Evolutionary conservation across 35 echinoderm and acorn worm species (phyloP), one percentile per base, ranked within the genome.

Genomic region (Hemicentrotus pulcherrimus): DNA sequence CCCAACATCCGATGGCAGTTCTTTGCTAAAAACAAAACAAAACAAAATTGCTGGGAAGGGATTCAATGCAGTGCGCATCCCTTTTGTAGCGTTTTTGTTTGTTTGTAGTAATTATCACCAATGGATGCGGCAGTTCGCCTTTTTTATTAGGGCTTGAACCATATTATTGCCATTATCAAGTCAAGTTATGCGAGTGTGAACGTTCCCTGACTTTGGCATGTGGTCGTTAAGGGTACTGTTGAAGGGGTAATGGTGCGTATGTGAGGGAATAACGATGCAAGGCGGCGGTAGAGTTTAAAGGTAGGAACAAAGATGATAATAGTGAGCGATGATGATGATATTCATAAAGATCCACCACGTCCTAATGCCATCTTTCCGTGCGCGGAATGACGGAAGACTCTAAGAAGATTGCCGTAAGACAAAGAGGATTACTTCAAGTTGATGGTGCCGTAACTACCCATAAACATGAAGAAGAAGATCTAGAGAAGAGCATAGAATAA

Each of bases 321-420:
- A 78, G 22, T 78, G 65, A 78, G 65, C 65, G 65, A 78, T 78
- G 65, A 78, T 78, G 65, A 78, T 78, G 22, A 78, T 78, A 78
- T 78, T 78, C 65, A 78, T 78, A 78, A 78, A 78, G 65, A 78
- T 22, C 28, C 65, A 7, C 15, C 65, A 28, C 65, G 65, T 78
- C 24, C 3, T 78, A 78, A 78, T 78, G 65, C 28, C 22, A 28
- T 28, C 24, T 78, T 18, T 78, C n/a, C 65, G 65, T 78, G 65
- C 65, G 22, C 28, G 65, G 65, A 78, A 78, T 78, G 65, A 78
- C 4, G 7, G 18, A 78, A 78, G 65, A 78, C 7, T 78, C 65
- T n/a, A 7, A 22, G 28, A 78, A 78, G 65, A 78, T n/a, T 22
- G 65, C 19, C 8, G 1, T 78, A n/a, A 78, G 65, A 78, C 65